Percentiles rank a stretch among this genome's conserved stretches.
Evolutionary conservation across 2,113 vertebrate species (phyloP).

Genomic region (Psilopsiagon aymara): DNA sequence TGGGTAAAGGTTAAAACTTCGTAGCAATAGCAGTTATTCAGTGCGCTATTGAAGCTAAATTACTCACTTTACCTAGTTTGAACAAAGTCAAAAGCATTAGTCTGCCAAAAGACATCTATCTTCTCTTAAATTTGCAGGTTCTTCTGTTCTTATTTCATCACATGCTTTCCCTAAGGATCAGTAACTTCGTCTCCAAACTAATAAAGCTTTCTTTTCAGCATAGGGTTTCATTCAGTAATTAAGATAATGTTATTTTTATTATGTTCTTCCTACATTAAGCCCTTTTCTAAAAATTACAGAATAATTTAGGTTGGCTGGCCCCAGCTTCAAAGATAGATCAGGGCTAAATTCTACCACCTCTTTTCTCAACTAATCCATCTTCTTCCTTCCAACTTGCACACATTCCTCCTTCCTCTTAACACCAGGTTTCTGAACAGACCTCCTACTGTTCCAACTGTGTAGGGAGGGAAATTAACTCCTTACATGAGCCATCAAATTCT

Average conservation of each 20-base stretch:
- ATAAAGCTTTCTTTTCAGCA: background rate
- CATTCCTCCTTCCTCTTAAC: background rate
- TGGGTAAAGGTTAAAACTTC: background rate
- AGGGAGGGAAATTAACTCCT: background rate
- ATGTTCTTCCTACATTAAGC: background rate
- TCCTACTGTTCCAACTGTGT: background rate
- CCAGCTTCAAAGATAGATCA: background rate
- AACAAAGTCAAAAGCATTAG: slow-evolving; percentile 28
- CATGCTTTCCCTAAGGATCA: background rate
- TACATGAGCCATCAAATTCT: background rate
- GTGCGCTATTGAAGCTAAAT: background rate
- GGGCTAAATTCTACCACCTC: background rate
- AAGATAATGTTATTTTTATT: background rate
- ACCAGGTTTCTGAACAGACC: background rate
- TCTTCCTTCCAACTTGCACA: background rate
- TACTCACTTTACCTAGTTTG: slow-evolving; percentile 22
- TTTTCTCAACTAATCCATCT: background rate
- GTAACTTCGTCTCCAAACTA: background rate
- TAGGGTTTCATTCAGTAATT: background rate
- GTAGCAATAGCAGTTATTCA: background rate
- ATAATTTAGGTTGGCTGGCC: background rate
- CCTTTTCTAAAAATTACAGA: background rate
- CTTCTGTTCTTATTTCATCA: background rate
- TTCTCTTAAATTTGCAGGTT: background rate
- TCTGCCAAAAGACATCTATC: background rate